Conservation (phyloP, 2,888 invertebrate species). For the Notodonta dromedarius region DNA sequence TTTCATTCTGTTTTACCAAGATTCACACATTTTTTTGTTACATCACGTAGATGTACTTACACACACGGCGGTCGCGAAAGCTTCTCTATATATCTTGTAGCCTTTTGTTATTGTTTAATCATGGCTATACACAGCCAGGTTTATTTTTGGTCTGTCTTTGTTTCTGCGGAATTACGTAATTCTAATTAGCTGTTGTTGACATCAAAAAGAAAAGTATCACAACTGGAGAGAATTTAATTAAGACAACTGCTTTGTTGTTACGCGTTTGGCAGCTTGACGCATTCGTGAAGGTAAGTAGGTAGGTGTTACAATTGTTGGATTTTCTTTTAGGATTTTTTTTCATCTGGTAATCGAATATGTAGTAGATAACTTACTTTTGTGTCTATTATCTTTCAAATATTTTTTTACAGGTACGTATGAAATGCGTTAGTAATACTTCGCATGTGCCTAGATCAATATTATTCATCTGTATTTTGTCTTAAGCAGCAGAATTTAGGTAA, state of each 20-base stretch:
- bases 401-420: no score
- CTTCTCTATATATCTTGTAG: constrained; percentile 12
- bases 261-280: neutral
- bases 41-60: constrained; percentile 13
- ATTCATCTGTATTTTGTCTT: no score
- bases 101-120: constrained; percentile 25
- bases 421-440: no score
- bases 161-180: constrained; percentile 32
- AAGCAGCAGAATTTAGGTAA: no score
- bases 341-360: no score
- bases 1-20: constrained; percentile 14
- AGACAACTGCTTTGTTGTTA: constrained; percentile 27
- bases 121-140: constrained; percentile 13
- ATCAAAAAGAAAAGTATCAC: constrained; percentile 32
- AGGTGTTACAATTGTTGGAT: no score
- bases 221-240: constrained; percentile 22
- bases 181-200: constrained; percentile 32
- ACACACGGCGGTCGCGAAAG: constrained; percentile 11
- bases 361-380: no score
- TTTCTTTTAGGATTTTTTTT: no score
- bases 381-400: no score
- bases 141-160: constrained; percentile 20
- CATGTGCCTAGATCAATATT: no score
- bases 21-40: constrained; percentile 22
- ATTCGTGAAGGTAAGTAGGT: neutral